A percentile compares a stretch with the other conserved stretches of the same genome.
These are phyloP conservation scores for Apodemus speciosus DNA, from an alignment of 2,113 vertebrate genomes.

Conservation along the genomic window DNA sequence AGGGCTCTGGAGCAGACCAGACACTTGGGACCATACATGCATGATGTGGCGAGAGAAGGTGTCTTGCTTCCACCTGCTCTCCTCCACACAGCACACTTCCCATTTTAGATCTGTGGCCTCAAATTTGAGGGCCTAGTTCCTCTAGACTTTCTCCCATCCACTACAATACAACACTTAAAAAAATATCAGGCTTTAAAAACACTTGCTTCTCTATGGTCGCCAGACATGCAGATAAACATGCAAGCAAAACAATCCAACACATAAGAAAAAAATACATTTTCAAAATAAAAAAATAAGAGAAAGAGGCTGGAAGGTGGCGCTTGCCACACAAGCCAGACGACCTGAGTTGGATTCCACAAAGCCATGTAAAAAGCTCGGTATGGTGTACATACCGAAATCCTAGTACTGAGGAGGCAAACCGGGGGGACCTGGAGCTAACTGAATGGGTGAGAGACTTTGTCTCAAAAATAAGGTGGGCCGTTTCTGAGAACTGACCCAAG, in stretches of 20 bases:
- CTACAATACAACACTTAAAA: background rate
- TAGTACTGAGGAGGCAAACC: background rate
- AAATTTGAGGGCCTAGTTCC: background rate
- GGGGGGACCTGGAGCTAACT: too few species aligned
- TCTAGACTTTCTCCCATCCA: background rate
- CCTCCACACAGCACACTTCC: background rate
- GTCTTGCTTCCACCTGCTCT: too few species aligned
- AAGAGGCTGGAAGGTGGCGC: background rate
- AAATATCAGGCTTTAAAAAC: background rate
- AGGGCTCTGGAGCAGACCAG: fast-evolving
- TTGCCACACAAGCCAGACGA: background rate
- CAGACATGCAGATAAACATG: background rate
- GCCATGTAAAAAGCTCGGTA: background rate
- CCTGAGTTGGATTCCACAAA: background rate
- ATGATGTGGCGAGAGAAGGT: fast-evolving
- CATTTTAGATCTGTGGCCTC: background rate
- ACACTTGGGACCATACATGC: too few species aligned
- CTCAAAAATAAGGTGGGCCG: background rate
- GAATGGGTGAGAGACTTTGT: background rate
- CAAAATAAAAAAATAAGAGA: background rate
- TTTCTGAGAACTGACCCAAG: background rate
- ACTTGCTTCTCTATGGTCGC: background rate
- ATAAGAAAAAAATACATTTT: background rate
- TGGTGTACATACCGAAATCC: background rate
- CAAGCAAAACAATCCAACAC: background rate